Evolutionary conservation across 2,888 invertebrate species (phyloP), one percentile per base, ranked within the genome.

Genomic region (Eulithis testata): DNA sequence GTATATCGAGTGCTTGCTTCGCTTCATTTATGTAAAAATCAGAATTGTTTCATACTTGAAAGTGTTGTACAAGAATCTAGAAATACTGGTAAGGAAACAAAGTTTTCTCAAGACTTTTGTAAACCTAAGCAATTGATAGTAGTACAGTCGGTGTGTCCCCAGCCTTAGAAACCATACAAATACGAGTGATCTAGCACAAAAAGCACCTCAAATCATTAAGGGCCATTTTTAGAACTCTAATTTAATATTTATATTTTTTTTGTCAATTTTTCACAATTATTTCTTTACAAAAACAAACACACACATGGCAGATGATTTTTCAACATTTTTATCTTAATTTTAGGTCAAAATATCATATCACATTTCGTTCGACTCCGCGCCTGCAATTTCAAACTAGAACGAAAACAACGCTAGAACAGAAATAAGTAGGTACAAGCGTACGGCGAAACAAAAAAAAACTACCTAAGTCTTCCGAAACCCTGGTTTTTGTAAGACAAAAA

Each of bases 311-410:
- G 83, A 86, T 75, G 83, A 82, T 81, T 75, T 82, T 85, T 80
- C 76, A 86, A 89, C 87, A 89, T 86, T 90, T 90, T 84, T 70
- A 83, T 86, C 89, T 90, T 90, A 89, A 83, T 85, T 87, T 86
- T 88, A 84, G 82, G 86, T 85, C 84, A 84, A 80, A 83, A 80
- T 81, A 68, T 68, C 66, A 80, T 86, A 87, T 87, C 88, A 87
- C 87, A 88, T 77, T 83, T 79, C 74, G 80, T 82, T 77, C 72
- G 75, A 76, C 76, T 76, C 73, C 73, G 70, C 72, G 60, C 53
- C 55, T 56, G 31, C 50, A 57, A 63, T 63, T 59, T 58, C 40
- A 49, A 47, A 40, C 54, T n/a, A 51, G 51, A 51, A 11, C 44
- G 64, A 57, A 37, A 60, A 53, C n/a, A 7, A 53, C 7, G 9